phyloP scores from a whole-genome alignment of 2,113 vertebrate genomes.

The Gambusia affinis region DNA sequence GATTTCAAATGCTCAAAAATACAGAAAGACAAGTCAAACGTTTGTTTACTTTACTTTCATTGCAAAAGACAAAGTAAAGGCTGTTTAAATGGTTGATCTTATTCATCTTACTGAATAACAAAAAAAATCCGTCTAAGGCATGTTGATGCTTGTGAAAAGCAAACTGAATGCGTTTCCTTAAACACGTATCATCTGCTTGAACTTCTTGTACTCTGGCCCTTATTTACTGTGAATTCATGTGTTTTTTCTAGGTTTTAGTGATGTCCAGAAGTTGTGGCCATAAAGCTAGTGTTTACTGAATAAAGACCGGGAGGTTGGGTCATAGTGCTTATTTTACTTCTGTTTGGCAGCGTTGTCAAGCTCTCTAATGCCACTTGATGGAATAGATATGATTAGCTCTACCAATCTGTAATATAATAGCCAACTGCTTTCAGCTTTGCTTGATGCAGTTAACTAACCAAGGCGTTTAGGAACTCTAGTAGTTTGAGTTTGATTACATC shows the following conservation, averaged over 20 bases:
- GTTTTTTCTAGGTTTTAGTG: slow-evolving; percentile 11
- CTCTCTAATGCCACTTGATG: neutral
- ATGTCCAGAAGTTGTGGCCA: slow-evolving; percentile 12
- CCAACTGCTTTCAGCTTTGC: neutral
- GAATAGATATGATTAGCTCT: neutral
- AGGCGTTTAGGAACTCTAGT: neutral
- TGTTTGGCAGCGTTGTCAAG: slow-evolving; percentile 2
- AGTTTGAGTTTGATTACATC: neutral
- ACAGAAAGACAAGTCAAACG: neutral
- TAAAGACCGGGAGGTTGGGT: slow-evolving; percentile 18
- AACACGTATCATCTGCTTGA: neutral
- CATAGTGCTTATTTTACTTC: neutral
- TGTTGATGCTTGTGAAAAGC: neutral
- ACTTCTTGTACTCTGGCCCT: neutral
- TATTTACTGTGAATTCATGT: neutral
- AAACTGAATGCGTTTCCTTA: neutral
- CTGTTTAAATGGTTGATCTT: neutral
- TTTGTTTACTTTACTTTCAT: neutral
- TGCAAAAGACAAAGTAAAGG: neutral
- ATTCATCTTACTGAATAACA: neutral
- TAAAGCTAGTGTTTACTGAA: slow-evolving; percentile 23
- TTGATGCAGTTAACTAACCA: neutral
- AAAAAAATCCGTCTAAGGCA: neutral
- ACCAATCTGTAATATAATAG: neutral
- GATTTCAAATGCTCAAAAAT: neutral